phyloP scores from a whole-genome alignment of 2,113 vertebrate genomes.

The Dissostichus mawsoni region DNA sequence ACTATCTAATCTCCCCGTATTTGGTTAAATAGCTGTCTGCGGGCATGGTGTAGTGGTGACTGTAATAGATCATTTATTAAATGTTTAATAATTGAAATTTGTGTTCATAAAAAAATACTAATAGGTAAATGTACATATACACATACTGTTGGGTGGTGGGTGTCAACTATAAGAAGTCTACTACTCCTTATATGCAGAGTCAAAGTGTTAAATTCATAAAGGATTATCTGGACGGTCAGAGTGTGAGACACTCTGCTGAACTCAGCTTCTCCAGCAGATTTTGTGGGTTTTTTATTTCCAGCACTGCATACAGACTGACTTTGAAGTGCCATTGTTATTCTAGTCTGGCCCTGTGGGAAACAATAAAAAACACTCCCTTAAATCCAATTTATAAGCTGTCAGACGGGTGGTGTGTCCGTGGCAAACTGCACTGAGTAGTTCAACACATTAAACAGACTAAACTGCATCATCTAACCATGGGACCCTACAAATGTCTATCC shows the following conservation, averaged over 20 bases:
- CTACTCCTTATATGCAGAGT: background rate
- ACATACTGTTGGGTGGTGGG: no score
- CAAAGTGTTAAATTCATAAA: conserved; percentile 6
- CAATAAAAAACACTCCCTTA: conserved; percentile 78
- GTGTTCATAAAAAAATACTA: no score
- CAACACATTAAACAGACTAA: conserved; percentile 72
- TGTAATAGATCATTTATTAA: conserved; percentile 1
- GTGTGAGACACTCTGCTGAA: conserved; percentile 51
- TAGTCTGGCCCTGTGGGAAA: conserved; percentile 71
- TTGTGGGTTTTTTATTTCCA: conserved; percentile 73
- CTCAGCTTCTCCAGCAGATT: conserved; percentile 56
- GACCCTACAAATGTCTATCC: conserved; percentile 47
- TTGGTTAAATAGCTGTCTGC: conserved; percentile 17
- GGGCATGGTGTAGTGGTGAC: background rate
- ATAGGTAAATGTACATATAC: background rate
- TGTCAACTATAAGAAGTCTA: background rate
- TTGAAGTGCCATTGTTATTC: conserved; percentile 82
- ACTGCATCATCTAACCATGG: conserved; percentile 65
- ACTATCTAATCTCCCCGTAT: background rate
- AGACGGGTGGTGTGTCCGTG: conserved; percentile 70
- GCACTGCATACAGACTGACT: conserved; percentile 72
- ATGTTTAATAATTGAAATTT: no score
- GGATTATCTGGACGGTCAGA: conserved; percentile 38
- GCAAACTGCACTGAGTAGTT: conserved; percentile 71
- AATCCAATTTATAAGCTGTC: conserved; percentile 84